Evolutionary conservation across 2,113 vertebrate species (phyloP).

Genomic region (Rhipidura dahli): DNA sequence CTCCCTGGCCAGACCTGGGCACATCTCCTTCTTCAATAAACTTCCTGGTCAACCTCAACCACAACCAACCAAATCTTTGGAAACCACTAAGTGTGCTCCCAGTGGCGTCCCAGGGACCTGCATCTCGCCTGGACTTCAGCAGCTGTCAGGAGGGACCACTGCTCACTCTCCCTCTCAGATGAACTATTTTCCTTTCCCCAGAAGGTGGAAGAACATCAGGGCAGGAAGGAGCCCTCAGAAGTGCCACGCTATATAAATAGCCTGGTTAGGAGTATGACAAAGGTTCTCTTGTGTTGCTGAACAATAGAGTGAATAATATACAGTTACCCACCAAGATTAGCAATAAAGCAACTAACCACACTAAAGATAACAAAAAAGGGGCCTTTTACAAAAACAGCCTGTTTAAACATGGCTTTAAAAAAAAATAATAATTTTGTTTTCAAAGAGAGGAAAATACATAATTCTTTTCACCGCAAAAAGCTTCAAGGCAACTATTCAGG

Average conservation of each 20-base stretch:
- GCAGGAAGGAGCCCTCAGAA: constrained; percentile 49
- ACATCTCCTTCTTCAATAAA: background rate
- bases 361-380: constrained; percentile 57
- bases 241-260: constrained; percentile 37
- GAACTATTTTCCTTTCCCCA: constrained; percentile 32
- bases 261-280: constrained; percentile 52
- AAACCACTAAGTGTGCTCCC: background rate
- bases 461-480: constrained; percentile 55
- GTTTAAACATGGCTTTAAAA: constrained; percentile 34
- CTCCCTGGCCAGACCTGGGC: background rate
- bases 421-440: constrained; percentile 14
- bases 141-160: background rate
- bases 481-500: constrained; percentile 60
- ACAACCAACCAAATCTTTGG: background rate
- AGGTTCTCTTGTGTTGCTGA: constrained; percentile 63
- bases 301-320: constrained; percentile 68
- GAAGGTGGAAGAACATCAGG: constrained; percentile 52
- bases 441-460: constrained; percentile 64
- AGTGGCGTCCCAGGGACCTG: fast-evolving
- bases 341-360: constrained; percentile 62
- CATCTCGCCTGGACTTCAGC: background rate
- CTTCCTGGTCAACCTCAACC: background rate
- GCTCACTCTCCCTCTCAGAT: background rate
- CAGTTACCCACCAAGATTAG: constrained; percentile 61
- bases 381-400: constrained; percentile 48